Evolutionary conservation across 2,797 vertebrate genomes (phyloP).

Genomic region (Geotrypetes seraphini): DNA sequence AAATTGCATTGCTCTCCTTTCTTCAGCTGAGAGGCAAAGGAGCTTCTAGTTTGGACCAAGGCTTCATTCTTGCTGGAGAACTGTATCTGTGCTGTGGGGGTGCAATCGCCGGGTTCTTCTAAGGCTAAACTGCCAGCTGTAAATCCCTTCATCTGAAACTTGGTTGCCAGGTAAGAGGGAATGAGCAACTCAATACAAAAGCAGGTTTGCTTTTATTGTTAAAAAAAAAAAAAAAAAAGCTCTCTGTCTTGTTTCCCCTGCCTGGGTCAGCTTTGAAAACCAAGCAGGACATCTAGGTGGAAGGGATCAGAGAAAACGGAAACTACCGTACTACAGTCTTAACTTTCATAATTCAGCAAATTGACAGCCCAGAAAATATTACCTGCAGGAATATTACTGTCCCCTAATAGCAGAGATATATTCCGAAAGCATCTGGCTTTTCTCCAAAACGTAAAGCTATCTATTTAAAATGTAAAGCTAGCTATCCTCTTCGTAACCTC

Average conservation of each 20-base stretch:
- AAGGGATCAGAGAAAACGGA: background rate
- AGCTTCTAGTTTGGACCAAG: constrained; percentile 37
- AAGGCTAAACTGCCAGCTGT: constrained; percentile 27
- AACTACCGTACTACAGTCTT: no score
- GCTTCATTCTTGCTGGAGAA: constrained; percentile 12
- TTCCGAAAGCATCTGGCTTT: no score
- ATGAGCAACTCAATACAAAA: background rate
- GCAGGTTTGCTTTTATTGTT: no score
- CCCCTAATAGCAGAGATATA: constrained; percentile 2
- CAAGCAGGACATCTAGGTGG: no score
- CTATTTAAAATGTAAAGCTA: no score
- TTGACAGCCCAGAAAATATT: no score
- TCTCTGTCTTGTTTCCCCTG: constrained; percentile 8
- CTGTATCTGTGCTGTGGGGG: constrained; percentile 25
- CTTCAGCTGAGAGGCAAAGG: constrained; percentile 34
- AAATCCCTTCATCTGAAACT: constrained; percentile 5
- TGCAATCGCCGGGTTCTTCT: constrained; percentile 21
- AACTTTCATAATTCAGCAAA: no score
- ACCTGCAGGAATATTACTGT: no score
- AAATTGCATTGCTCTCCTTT: constrained; percentile 40
- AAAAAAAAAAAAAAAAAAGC: no score
- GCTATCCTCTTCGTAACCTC: no score
- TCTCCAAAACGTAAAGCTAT: no score
- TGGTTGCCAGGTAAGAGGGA: constrained; percentile 60
- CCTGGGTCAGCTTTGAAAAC: no score